Evolutionary conservation across 1,140 invertebrate genomes (phyloP).

Genomic region (Mactra quadrangularis): DNA sequence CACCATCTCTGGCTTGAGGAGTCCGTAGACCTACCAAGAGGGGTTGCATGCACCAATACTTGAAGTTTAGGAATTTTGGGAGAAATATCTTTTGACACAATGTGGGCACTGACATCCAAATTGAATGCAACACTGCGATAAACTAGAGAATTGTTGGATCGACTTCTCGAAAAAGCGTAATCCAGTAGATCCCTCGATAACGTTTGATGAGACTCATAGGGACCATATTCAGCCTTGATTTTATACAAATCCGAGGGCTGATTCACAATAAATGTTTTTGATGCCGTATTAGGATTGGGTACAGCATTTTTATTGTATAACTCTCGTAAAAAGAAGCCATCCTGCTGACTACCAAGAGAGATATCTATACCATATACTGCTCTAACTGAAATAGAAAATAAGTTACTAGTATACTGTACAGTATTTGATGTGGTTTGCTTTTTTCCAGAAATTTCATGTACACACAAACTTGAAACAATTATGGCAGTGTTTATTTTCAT

Average conservation of each 20-base stretch:
- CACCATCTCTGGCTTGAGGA: constrained; percentile 26
- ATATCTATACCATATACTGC: constrained; percentile 27
- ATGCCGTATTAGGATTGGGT: constrained; percentile 29
- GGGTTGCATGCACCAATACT: constrained; percentile 52
- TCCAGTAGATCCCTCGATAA: constrained; percentile 21
- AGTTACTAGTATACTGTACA: too few species aligned
- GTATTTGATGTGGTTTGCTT: too few species aligned
- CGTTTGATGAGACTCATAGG: constrained; percentile 51
- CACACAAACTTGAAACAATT: too few species aligned
- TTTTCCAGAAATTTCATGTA: too few species aligned
- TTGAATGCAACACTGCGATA: constrained; percentile 54
- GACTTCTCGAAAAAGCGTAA: constrained; percentile 17
- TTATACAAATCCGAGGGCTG: constrained; percentile 56
- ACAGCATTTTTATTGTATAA: constrained; percentile 52
- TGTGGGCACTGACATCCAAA: constrained; percentile 60
- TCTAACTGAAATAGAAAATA: not conserved
- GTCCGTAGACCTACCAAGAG: constrained; percentile 7
- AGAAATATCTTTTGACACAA: constrained; percentile 61
- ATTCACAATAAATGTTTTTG: constrained; percentile 54
- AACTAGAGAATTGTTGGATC: constrained; percentile 12
- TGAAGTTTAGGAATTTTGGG: constrained; percentile 58
- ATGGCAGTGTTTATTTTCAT: too few species aligned
- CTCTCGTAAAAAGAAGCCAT: constrained; percentile 45
- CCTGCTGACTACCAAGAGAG: constrained; percentile 25
- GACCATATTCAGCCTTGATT: constrained; percentile 55